Evolutionary conservation across 2,888 invertebrate genomes (phyloP).

Genomic region (Callosobruchus maculatus): DNA sequence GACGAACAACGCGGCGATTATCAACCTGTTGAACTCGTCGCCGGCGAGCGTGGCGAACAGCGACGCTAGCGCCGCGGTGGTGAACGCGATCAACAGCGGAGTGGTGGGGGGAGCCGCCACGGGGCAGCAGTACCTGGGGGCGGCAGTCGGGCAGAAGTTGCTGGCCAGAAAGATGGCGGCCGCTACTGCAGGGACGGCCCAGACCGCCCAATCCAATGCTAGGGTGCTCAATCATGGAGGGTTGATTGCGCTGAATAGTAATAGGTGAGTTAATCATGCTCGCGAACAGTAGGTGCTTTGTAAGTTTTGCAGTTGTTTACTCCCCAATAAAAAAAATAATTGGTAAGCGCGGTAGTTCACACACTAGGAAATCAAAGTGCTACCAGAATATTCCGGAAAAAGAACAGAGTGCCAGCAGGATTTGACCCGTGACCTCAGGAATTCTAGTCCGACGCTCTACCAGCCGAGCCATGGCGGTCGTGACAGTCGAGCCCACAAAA

Average conservation of each 20-base stretch:
- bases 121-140: background rate
- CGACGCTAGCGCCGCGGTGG: constrained; percentile 60
- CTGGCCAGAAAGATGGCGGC: background rate
- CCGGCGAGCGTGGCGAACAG: constrained; percentile 57
- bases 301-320: no score
- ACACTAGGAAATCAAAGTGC: no score
- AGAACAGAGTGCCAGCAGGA: no score
- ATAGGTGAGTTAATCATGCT: constrained; percentile 35
- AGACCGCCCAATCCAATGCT: constrained; percentile 26
- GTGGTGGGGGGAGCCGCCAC: background rate
- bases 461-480: no score
- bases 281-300: constrained; percentile 18
- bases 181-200: background rate
- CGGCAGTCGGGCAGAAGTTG: background rate
- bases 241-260: constrained; percentile 47
- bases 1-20: constrained; percentile 67
- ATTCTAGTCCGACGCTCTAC: no score
- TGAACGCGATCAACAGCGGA: constrained; percentile 45
- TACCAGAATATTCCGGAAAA: no score
- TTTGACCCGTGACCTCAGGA: no score
- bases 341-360: no score
- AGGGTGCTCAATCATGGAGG: constrained; percentile 39
- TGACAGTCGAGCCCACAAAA: no score
- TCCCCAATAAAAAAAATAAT: no score
- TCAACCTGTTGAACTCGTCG: constrained; percentile 74